These are phyloP conservation scores for Clarias gariepinus DNA, from an alignment of 2,113 vertebrate genomes.

Conservation along the genomic window DNA sequence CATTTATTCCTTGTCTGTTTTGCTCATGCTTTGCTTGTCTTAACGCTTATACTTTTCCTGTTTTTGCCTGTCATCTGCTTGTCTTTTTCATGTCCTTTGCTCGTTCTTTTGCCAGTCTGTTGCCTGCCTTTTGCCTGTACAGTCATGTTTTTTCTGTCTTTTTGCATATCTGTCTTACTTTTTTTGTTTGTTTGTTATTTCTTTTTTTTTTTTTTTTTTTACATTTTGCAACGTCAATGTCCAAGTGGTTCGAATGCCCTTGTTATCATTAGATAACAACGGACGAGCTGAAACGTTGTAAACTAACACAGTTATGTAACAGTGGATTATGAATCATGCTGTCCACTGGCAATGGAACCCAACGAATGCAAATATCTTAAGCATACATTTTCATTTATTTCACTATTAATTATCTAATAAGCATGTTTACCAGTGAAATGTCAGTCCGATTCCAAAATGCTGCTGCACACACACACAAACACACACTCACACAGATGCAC, in stretches of 20 bases:
- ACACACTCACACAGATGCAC: neutral
- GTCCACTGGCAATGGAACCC: neutral
- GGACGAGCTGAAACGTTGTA: neutral
- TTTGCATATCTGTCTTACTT: neutral
- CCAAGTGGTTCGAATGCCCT: neutral
- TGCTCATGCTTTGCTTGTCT: neutral
- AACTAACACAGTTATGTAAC: constrained; percentile 11
- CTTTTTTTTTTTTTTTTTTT: neutral
- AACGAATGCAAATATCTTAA: neutral
- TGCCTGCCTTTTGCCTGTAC: neutral
- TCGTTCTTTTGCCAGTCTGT: neutral
- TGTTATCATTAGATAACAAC: neutral
- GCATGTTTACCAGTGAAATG: neutral
- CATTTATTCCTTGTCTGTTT: neutral
- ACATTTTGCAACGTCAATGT: neutral
- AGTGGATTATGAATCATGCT: neutral
- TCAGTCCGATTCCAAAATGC: neutral
- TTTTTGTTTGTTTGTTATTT: too few species aligned
- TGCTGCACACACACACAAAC: neutral
- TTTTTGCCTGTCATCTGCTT: neutral
- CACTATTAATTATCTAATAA: neutral
- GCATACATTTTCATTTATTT: neutral
- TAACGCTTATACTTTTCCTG: neutral
- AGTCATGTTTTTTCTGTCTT: neutral
- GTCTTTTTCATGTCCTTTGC: neutral